phyloP scores from a whole-genome alignment of 2,113 vertebrate species.

The Poecile atricapillus region DNA sequence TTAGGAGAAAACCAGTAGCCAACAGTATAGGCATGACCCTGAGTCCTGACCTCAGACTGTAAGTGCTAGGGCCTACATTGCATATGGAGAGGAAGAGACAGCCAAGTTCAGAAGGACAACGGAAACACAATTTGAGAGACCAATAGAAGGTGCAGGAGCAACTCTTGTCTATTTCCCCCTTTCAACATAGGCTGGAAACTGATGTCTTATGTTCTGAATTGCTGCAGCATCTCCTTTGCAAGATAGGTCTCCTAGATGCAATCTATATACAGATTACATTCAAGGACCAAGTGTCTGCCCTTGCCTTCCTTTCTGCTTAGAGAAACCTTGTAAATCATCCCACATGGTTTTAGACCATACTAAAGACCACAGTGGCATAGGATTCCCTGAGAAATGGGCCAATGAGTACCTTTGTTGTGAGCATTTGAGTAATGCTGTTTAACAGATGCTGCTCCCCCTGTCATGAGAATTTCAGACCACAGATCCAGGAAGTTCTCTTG shows the following conservation, averaged over 20 bases:
- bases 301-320: neutral
- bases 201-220: neutral
- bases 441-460: constrained; percentile 83
- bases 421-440: constrained; percentile 79
- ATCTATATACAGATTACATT: neutral
- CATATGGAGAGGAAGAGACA: neutral
- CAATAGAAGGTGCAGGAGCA: neutral
- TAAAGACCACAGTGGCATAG: neutral
- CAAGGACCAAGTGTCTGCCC: neutral
- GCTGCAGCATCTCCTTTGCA: neutral
- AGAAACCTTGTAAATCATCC: neutral
- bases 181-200: neutral
- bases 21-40: neutral
- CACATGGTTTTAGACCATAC: neutral
- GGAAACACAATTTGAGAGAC: neutral
- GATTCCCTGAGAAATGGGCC: neutral
- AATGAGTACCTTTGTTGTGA: constrained; percentile 78
- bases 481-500: constrained; percentile 82
- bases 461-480: constrained; percentile 91
- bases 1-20: neutral
- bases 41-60: neutral
- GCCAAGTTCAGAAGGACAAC: neutral
- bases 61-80: neutral
- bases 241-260: neutral
- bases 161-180: neutral